Evolutionary conservation across 2,888 invertebrate species (phyloP), one percentile per base, ranked within the genome.

Genomic region (Leucophenga montana): DNA sequence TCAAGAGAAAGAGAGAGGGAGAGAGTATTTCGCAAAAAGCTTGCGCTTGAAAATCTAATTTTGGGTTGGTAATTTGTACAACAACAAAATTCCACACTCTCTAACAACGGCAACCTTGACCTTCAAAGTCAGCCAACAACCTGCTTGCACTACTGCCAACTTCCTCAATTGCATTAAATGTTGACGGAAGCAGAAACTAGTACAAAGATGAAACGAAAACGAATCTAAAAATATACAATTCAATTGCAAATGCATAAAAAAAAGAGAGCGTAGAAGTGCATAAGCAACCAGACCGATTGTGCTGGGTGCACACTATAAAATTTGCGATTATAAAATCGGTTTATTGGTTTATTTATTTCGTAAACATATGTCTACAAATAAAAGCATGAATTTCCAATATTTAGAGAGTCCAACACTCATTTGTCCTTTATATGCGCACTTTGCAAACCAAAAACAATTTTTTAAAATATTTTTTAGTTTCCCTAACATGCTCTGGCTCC

Each of bases 51-150:
- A 22, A 20, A 8, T 20, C 22, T 22, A 54, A 22, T 18, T 3
- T 18, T 54, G 11, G 16, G 5, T 14, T 3, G 8, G 39, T 8
- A 39, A 39, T 5, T 33, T 33, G 3, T 4, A 27, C 27, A 27
- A 27, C 27, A 27, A 27, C 27, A 27, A 27, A 27, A 27, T 22
- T 22, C 13, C 56, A 56, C 50, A 14, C 31, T n/a, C n/a, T 31
- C 3, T 9, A 18, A 61, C 11, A 27, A 68, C 76, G 75, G 67
- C 78, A 83, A 73, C 85, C 83, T 84, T 80, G 83, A 72, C 83
- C 82, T 83, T 80, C 77, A 69, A 62, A 68, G 53, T 59, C 16
- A 50, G 68, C 67, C 54, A 61, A 66, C 73, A 75, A 71, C 54
- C 54, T 69, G 48, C 46, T 54, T 62, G 59, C 54, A 46, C 44